phyloP scores from a whole-genome alignment of 2,888 invertebrate species.

The Biston stratarius region DNA sequence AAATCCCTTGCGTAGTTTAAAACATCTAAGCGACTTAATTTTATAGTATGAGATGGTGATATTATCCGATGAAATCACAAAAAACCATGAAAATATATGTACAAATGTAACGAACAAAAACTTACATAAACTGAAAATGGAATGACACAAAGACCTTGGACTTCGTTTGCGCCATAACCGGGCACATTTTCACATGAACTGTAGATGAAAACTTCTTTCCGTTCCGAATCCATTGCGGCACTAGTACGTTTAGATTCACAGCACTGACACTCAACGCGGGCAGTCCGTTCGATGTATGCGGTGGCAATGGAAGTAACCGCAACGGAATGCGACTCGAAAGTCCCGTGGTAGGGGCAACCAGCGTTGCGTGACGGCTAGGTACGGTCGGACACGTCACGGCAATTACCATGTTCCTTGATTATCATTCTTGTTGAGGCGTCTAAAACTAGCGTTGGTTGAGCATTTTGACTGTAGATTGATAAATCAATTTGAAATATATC shows the following conservation, averaged over 20 bases:
- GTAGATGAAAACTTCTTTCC: constrained; percentile 44
- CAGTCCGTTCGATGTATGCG: constrained; percentile 55
- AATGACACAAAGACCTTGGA: constrained; percentile 73
- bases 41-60: no score
- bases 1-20: no score
- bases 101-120: constrained; percentile 44
- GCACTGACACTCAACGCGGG: constrained; percentile 53
- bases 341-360: constrained; percentile 73
- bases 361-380: constrained; percentile 76
- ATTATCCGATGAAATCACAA: neutral
- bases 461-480: constrained; percentile 48
- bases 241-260: constrained; percentile 48
- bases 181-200: constrained; percentile 60
- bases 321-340: constrained; percentile 59
- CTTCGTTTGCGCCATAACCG: constrained; percentile 64
- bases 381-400: constrained; percentile 68
- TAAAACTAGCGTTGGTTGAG: constrained; percentile 48
- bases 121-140: constrained; percentile 65
- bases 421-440: constrained; percentile 64
- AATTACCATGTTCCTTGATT: constrained; percentile 73
- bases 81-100: constrained; percentile 36
- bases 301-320: constrained; percentile 53
- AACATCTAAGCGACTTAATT: no score
- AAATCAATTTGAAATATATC: constrained; percentile 9
- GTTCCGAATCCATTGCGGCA: constrained; percentile 68